Conservation (phyloP, 1,140 invertebrate genomes). For the Bombus huntii region DNA sequence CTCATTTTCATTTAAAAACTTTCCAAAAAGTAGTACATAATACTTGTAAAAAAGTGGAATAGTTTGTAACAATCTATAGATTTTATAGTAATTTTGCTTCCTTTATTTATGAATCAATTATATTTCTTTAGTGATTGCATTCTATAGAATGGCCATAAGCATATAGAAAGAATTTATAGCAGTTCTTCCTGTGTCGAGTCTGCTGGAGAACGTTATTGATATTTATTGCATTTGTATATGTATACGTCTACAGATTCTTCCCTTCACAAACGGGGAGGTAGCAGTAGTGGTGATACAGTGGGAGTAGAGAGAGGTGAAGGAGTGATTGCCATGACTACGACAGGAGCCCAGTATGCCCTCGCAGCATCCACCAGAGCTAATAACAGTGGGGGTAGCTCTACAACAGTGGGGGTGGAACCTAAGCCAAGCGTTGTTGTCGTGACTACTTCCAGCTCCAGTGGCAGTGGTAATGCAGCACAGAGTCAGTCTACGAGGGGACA, state of each 20-base stretch:
- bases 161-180: neutral
- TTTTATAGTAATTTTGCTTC: neutral
- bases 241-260: constrained; percentile 72
- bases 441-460: constrained; percentile 80
- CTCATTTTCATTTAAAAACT: no score
- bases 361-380: constrained; percentile 79
- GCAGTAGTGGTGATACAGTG: constrained; percentile 72
- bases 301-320: constrained; percentile 77
- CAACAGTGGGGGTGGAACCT: constrained; percentile 77
- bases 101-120: neutral
- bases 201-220: constrained; percentile 71
- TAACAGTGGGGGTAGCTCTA: constrained; percentile 76
- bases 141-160: neutral
- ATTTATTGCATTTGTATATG: constrained; percentile 62
- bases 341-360: constrained; percentile 81
- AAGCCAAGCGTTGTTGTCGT: constrained; percentile 81
- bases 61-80: neutral
- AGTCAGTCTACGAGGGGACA: constrained; percentile 77
- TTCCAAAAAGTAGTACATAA: neutral
- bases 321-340: constrained; percentile 82
- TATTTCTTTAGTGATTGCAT: neutral
- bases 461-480: constrained; percentile 74
- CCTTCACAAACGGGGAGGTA: constrained; percentile 73
- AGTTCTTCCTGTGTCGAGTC: neutral
- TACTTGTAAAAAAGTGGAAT: neutral